A percentile compares a stretch with the other conserved stretches of the same genome.
These are phyloP conservation scores for Celastrina argiolus DNA, from an alignment of 2,888 invertebrate species.

Conservation along the genomic window DNA sequence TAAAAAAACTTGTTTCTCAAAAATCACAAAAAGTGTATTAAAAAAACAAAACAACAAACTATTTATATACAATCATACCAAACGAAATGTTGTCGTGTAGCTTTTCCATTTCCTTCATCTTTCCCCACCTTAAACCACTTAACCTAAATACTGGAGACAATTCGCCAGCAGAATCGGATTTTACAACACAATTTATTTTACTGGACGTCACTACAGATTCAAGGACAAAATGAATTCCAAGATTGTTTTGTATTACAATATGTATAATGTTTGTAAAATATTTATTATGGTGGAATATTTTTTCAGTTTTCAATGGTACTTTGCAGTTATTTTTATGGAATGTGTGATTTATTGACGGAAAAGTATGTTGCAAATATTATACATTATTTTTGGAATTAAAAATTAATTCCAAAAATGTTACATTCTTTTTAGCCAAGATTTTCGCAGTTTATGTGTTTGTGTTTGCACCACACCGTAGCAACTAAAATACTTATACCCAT, in stretches of 20 bases:
- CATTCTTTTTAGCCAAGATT: too few species aligned
- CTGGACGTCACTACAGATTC: neutral
- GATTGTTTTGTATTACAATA: neutral
- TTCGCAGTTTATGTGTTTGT: too few species aligned
- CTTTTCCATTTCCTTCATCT: neutral
- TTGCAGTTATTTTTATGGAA: neutral
- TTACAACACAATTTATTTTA: neutral
- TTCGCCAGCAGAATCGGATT: neutral
- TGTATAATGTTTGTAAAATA: neutral
- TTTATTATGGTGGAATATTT: neutral
- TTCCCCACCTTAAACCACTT: neutral
- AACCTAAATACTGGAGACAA: conserved; percentile 3
- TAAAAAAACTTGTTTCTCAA: too few species aligned
- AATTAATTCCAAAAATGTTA: too few species aligned
- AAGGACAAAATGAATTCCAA: neutral
- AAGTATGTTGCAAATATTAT: too few species aligned
- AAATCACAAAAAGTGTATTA: too few species aligned
- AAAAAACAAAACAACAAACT: neutral
- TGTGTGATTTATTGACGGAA: too few species aligned
- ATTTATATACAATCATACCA: neutral
- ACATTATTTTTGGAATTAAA: too few species aligned
- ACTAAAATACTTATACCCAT: too few species aligned
- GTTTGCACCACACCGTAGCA: too few species aligned
- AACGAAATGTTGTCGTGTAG: neutral
- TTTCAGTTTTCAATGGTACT: neutral